Conservation (phyloP, 1,140 invertebrate species). For the Apis dorsata region DNA sequence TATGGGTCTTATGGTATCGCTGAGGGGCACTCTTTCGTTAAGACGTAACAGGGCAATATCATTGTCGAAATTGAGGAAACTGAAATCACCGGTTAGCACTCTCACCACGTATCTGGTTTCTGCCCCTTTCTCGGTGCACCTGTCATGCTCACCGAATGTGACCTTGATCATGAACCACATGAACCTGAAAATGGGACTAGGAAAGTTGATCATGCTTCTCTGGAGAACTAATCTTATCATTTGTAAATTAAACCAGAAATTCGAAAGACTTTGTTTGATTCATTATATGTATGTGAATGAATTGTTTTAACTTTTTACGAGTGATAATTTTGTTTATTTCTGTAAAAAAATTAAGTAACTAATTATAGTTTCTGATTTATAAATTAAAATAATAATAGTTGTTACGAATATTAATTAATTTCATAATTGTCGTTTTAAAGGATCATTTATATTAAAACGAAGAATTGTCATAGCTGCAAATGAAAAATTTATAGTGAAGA, state of each 20-base stretch:
- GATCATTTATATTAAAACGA: too few species aligned
- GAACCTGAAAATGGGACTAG: slow-evolving; percentile 83
- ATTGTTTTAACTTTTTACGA: too few species aligned
- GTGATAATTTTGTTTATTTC: too few species aligned
- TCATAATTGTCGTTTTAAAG: too few species aligned
- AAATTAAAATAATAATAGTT: too few species aligned
- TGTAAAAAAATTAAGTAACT: too few species aligned
- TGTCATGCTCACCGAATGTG: slow-evolving; percentile 90
- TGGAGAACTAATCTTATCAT: not conserved
- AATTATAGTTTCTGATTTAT: too few species aligned
- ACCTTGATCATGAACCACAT: slow-evolving; percentile 95
- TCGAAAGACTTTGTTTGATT: not conserved
- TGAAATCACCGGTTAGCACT: slow-evolving; percentile 88
- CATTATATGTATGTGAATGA: not conserved
- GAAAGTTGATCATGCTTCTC: slow-evolving; percentile 59
- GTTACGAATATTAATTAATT: too few species aligned
- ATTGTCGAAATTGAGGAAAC: slow-evolving; percentile 90
- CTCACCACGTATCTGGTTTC: slow-evolving; percentile 88
- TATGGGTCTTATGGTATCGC: slow-evolving; percentile 87
- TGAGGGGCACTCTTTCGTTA: slow-evolving; percentile 87
- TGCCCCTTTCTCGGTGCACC: slow-evolving; percentile 85
- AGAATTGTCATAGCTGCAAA: too few species aligned
- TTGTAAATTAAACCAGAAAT: not conserved
- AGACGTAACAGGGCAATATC: slow-evolving; percentile 91
- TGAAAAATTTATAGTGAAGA: too few species aligned